Percentiles rank a stretch among this genome's conserved stretches.
phyloP scores from a whole-genome alignment of 2,888 invertebrate genomes.

The Drosophila neoperkinsi region DNA sequence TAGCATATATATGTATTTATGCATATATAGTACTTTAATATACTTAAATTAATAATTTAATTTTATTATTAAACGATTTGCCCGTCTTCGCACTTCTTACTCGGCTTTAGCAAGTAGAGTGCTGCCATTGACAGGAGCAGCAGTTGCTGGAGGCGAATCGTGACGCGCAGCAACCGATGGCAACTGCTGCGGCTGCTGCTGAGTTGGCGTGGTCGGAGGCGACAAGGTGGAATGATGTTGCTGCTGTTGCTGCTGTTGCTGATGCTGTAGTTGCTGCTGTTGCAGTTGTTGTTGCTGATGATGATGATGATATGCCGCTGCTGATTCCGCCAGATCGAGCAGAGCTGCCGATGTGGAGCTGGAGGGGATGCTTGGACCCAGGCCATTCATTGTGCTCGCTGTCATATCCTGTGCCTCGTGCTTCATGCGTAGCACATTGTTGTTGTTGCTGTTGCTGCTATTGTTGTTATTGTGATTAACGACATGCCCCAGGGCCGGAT shows the following conservation, averaged over 20 bases:
- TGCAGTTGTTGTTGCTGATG: conserved; percentile 65
- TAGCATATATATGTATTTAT: conserved; percentile 14
- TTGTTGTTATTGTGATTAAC: conserved; percentile 70
- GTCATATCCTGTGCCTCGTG: conserved; percentile 85
- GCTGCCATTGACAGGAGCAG: conserved; percentile 48
- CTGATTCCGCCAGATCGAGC: conserved; percentile 70
- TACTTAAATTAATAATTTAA: conserved; percentile 17
- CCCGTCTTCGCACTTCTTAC: conserved; percentile 53
- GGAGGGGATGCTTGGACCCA: conserved; percentile 56
- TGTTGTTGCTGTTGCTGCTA: conserved; percentile 70
- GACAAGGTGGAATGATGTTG: conserved; percentile 73
- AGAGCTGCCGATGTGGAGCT: conserved; percentile 64
- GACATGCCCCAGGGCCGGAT: conserved; percentile 76
- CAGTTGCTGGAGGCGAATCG: conserved; percentile 50
- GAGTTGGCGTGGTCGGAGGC: conserved; percentile 82
- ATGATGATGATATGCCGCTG: conserved; percentile 73
- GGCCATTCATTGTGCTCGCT: conserved; percentile 84
- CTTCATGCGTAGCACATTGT: conserved; percentile 77
- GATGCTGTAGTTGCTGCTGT: conserved; percentile 10
- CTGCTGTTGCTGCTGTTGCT: conserved; percentile 61
- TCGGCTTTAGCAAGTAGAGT: conserved; percentile 65
- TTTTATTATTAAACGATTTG: conserved; percentile 38
- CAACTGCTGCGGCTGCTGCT: conserved; percentile 46
- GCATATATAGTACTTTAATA: conserved; percentile 20
- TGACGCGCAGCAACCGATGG: conserved; percentile 44